Evolutionary conservation across 1,140 invertebrate species (phyloP).

Genomic region (Oscheius sp.): DNA sequence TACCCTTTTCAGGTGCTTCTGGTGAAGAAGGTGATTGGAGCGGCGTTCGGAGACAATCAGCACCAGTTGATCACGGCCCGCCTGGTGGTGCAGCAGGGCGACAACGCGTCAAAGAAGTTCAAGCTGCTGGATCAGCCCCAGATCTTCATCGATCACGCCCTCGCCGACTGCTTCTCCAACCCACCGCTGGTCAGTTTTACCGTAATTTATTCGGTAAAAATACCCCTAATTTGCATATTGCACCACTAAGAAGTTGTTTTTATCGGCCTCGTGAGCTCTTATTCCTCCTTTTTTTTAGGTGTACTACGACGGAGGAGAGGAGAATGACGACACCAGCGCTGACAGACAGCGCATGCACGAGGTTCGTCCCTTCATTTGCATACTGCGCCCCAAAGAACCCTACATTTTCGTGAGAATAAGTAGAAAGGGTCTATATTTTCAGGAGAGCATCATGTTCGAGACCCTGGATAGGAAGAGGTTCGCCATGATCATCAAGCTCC

Average conservation of each 20-base stretch:
- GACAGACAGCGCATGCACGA: too few species aligned
- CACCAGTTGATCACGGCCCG: neutral
- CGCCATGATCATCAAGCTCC: slow-evolving; percentile 25
- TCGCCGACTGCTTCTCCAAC: neutral
- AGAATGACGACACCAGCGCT: neutral
- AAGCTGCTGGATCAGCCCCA: neutral
- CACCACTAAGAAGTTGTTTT: too few species aligned
- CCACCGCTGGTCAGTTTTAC: neutral
- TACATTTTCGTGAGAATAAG: too few species aligned
- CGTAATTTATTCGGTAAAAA: too few species aligned
- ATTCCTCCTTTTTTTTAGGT: neutral
- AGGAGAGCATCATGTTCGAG: slow-evolving; percentile 37
- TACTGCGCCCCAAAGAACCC: too few species aligned
- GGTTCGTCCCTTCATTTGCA: too few species aligned
- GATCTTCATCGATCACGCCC: neutral
- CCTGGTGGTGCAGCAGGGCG: neutral
- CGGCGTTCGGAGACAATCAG: neutral
- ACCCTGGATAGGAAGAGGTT: slow-evolving; percentile 46
- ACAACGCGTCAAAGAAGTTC: neutral
- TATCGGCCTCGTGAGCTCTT: too few species aligned
- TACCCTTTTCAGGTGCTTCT: neutral
- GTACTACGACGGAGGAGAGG: slow-evolving; percentile 24
- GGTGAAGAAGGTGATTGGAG: neutral
- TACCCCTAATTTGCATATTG: too few species aligned
- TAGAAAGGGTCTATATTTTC: slow-evolving; percentile 21